Percentiles rank a stretch among this genome's conserved stretches.
phyloP scores from a whole-genome alignment of 2,888 invertebrate species.

The Calephelis perditalis region DNA sequence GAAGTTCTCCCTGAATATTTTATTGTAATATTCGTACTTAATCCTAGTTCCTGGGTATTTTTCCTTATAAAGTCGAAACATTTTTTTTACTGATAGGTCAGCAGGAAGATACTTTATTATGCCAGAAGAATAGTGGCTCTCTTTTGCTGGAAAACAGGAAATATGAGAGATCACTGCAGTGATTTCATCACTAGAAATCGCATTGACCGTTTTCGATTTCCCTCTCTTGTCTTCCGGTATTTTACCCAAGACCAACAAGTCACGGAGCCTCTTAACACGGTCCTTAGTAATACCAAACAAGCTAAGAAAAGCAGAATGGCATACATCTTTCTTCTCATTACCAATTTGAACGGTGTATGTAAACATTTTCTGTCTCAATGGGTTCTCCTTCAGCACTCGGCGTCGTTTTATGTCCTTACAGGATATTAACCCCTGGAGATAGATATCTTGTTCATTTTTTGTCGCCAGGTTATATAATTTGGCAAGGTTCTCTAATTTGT shows the following conservation, averaged over 20 bases:
- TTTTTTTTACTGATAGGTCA: background rate
- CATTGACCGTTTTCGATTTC: background rate
- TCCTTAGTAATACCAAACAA: conserved; percentile 1
- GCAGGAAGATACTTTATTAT: no score
- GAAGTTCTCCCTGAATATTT: background rate
- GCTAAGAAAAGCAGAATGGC: conserved; percentile 5
- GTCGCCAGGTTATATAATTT: background rate
- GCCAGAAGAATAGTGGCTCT: no score
- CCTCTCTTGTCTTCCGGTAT: background rate
- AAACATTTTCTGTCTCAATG: conserved; percentile 4
- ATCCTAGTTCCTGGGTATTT: conserved; percentile 5
- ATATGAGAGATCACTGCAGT: no score
- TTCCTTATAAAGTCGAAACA: conserved; percentile 5
- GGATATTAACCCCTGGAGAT: background rate
- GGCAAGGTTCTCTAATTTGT: no score
- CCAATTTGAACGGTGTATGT: background rate
- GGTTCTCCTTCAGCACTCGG: background rate
- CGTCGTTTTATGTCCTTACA: background rate
- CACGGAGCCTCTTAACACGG: conserved; percentile 3
- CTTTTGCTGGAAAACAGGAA: no score
- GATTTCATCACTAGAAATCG: no score
- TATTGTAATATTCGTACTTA: conserved; percentile 3
- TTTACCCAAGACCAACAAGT: background rate
- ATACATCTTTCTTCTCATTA: conserved; percentile 7
- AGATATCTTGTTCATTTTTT: conserved; percentile 1